Percentiles rank a stretch among this genome's conserved stretches.
These are phyloP conservation scores for Noctilio leporinus DNA, from an alignment of 2,113 vertebrate genomes.

Conservation along the genomic window DNA sequence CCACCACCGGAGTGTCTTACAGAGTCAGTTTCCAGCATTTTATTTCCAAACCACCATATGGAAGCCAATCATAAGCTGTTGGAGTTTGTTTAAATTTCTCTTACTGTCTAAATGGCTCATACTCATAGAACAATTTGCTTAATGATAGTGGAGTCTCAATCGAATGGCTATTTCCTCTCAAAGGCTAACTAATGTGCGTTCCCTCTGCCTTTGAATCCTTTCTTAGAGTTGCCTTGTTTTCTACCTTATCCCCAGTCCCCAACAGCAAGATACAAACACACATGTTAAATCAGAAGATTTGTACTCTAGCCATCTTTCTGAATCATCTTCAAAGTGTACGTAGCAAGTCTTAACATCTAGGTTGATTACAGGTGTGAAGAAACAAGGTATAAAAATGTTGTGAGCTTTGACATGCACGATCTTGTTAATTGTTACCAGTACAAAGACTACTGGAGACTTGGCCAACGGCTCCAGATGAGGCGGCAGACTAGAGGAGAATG, in stretches of 20 bases:
- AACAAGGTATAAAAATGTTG: not conserved
- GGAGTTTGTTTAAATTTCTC: constrained; percentile 46
- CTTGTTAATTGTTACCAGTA: not conserved
- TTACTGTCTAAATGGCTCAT: not conserved
- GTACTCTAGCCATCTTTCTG: not conserved
- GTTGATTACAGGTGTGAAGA: not conserved
- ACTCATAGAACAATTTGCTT: constrained; percentile 8
- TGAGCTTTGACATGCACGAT: not conserved
- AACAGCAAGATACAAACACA: not conserved
- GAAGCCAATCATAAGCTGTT: constrained; percentile 13
- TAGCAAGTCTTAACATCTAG: not conserved
- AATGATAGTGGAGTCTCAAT: not conserved
- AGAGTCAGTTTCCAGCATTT: not conserved
- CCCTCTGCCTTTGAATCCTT: not conserved
- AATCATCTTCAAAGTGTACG: not conserved
- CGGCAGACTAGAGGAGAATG: not conserved
- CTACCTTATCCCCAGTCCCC: not conserved
- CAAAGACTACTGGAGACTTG: not conserved
- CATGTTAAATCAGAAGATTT: not conserved
- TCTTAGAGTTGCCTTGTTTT: not conserved
- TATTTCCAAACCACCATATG: not conserved
- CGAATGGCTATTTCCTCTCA: not conserved
- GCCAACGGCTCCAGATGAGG: not conserved
- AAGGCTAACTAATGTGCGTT: not conserved
- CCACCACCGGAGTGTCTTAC: not conserved